Conservation (phyloP, 2,797 vertebrate species). For the Gambusia yucatana region DNA sequence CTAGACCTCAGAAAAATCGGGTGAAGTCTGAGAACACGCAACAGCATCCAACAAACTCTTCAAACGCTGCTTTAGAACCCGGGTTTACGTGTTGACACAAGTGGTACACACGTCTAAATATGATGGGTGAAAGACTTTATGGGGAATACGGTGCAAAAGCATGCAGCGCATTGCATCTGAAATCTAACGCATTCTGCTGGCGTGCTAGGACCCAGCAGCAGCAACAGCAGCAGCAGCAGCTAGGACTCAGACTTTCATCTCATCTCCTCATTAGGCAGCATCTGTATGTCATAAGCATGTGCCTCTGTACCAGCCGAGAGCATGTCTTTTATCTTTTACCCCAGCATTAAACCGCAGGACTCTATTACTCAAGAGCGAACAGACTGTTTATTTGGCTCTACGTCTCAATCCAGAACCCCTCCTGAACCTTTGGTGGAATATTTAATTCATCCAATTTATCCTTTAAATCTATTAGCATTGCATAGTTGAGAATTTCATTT, state of each 20-base stretch:
- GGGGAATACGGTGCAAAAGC: neutral
- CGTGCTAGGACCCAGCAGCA: constrained; percentile 30
- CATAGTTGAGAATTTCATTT: constrained; percentile 28
- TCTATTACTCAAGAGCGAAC: constrained; percentile 6
- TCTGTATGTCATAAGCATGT: constrained; percentile 69
- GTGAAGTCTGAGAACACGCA: constrained; percentile 45
- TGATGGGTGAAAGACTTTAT: constrained; percentile 29
- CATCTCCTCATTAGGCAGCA: constrained; percentile 40
- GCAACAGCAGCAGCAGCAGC: constrained; percentile 22
- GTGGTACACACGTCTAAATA: constrained; percentile 46
- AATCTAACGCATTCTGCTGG: constrained; percentile 13
- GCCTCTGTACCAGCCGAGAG: constrained; percentile 38
- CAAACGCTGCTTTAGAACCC: constrained; percentile 37
- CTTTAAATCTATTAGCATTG: constrained; percentile 15
- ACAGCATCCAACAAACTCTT: constrained; percentile 34
- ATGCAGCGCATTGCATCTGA: constrained; percentile 1
- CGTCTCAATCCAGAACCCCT: constrained; percentile 6
- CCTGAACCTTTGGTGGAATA: constrained; percentile 5
- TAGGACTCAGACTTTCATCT: constrained; percentile 47
- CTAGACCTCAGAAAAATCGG: too few species aligned
- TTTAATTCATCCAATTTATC: constrained; percentile 22
- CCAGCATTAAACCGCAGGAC: constrained; percentile 1
- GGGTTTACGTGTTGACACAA: constrained; percentile 52
- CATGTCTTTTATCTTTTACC: constrained; percentile 54
- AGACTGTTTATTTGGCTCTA: constrained; percentile 14